Evolutionary conservation across 2,797 vertebrate genomes (phyloP).

Genomic region (Sebastolobus altivelis): DNA sequence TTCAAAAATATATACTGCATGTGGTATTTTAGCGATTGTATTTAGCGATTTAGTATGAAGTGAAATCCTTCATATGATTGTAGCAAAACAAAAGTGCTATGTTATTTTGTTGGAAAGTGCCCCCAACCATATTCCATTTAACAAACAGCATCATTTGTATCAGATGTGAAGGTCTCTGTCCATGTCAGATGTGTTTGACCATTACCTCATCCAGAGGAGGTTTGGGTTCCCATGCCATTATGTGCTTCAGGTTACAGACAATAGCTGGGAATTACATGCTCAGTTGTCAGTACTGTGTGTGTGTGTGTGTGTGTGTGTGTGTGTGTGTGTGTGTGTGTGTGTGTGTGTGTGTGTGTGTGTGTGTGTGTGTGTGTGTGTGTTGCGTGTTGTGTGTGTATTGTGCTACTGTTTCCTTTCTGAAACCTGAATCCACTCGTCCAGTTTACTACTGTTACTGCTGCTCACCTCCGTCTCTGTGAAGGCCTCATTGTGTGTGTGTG

Average conservation of each 20-base stretch:
- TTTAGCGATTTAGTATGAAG: too few species aligned
- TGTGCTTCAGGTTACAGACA: conserved; percentile 47
- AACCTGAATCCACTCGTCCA: conserved; percentile 33
- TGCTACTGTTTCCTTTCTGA: conserved; percentile 62
- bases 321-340: conserved; percentile 18
- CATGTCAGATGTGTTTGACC: conserved; percentile 16
- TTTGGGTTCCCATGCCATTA: conserved; percentile 29
- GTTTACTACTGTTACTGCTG: conserved; percentile 28
- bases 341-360: conserved; percentile 9
- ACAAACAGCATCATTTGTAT: background rate
- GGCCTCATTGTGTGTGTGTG: background rate
- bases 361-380: background rate
- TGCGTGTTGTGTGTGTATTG: conserved; percentile 26
- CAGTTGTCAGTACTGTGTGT: conserved; percentile 7
- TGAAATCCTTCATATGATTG: background rate
- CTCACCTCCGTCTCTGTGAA: background rate
- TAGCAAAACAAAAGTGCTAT: background rate
- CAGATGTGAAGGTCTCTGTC: too few species aligned
- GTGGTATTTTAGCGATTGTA: too few species aligned
- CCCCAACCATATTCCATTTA: background rate
- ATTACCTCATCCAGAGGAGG: conserved; percentile 55
- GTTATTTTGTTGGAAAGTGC: background rate
- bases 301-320: background rate
- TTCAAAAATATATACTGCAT: background rate
- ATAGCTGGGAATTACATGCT: conserved; percentile 48